Evolutionary conservation across 2,113 vertebrate species (phyloP).

Genomic region (Prochilodus magdalenae): DNA sequence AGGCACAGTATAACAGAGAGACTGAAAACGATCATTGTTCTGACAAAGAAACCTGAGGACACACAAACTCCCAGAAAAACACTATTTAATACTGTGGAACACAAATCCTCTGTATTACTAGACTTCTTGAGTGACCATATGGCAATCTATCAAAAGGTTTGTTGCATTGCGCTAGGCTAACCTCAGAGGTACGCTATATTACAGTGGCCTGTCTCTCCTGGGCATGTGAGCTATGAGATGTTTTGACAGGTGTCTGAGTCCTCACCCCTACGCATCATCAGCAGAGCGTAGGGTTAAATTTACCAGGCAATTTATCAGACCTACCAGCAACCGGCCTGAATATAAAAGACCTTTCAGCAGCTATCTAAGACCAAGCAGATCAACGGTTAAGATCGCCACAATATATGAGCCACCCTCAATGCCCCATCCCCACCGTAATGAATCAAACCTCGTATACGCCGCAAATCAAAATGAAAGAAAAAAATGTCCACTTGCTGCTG

Average conservation of each 20-base stretch:
- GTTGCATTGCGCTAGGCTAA: not conserved
- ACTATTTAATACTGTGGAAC: not conserved
- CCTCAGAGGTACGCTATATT: conserved; percentile 25
- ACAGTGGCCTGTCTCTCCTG: conserved; percentile 26
- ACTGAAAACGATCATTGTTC: no score
- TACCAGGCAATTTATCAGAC: conserved; percentile 63
- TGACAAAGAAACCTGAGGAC: no score
- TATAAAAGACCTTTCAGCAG: conserved; percentile 57
- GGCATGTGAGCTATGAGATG: conserved; percentile 51
- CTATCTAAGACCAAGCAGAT: conserved; percentile 47
- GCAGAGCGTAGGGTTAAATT: conserved; percentile 61
- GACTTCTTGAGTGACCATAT: not conserved
- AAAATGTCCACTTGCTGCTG: conserved; percentile 49
- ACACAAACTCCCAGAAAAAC: no score
- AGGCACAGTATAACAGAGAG: no score
- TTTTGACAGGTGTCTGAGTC: conserved; percentile 62
- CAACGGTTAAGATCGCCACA: conserved; percentile 60
- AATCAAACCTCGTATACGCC: conserved; percentile 65
- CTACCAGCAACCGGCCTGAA: conserved; percentile 48
- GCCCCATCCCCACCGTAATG: conserved; percentile 47
- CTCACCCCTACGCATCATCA: conserved; percentile 51
- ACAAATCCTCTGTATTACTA: not conserved
- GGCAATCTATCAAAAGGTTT: not conserved
- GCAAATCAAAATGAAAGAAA: conserved; percentile 53
- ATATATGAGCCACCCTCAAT: conserved; percentile 47